Conservation (phyloP, 2,113 vertebrate species). For the Kryptolebias marmoratus region DNA sequence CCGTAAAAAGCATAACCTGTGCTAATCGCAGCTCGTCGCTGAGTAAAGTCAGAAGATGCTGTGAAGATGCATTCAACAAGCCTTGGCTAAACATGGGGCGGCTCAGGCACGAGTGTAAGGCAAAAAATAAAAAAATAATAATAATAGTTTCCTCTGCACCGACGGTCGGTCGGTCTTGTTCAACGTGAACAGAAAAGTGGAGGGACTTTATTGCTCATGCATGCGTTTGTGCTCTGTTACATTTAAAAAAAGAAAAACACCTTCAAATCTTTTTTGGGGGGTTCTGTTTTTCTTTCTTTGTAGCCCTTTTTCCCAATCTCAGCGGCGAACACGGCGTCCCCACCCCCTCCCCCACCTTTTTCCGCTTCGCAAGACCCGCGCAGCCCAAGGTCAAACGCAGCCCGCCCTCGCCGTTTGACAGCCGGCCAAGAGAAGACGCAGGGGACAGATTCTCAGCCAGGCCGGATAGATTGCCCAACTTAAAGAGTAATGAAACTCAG, state of each 20-base stretch:
- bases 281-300: not conserved
- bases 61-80: constrained; percentile 39
- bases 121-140: constrained; percentile 17
- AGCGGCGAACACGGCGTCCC: constrained; percentile 21
- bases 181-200: constrained; percentile 22
- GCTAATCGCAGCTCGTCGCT: constrained; percentile 27
- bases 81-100: constrained; percentile 43
- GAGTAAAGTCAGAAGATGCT: constrained; percentile 17
- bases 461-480: constrained; percentile 47
- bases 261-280: not conserved
- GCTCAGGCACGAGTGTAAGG: constrained; percentile 62
- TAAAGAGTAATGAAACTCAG: constrained; percentile 51
- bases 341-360: not conserved
- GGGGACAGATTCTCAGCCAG: constrained; percentile 57
- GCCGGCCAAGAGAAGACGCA: constrained; percentile 56
- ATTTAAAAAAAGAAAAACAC: constrained; percentile 1
- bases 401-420: constrained; percentile 40
- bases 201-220: constrained; percentile 56
- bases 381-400: not conserved
- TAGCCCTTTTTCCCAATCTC: constrained; percentile 9
- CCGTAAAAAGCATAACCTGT: constrained; percentile 44
- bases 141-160: constrained; percentile 28
- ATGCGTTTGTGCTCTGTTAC: constrained; percentile 31
- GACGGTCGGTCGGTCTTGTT: constrained; percentile 2
- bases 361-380: constrained; percentile 32